Base-by-base conservation (phyloP, 2,888 invertebrate genomes). In the Spicauda simplicius region DNA sequence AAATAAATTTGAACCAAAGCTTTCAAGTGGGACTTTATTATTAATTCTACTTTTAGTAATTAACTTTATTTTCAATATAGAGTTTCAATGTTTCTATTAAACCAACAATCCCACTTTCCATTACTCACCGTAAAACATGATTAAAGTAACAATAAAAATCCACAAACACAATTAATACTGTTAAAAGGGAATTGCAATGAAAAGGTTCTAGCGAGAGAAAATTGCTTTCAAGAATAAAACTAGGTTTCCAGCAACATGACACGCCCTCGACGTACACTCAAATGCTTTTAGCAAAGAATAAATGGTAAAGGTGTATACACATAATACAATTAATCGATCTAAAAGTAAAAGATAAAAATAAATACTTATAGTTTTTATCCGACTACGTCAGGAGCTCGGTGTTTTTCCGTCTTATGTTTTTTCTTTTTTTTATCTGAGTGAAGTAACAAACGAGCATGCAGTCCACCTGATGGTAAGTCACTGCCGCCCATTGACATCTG, bases 211-310 rank as follows among this genome's bases (percentile, higher is more conserved):
- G 25, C 5, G 55, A 52, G 62, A 61, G 62, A 57, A 62, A 62
- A 68, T 68, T 68, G 67, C 62, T 68, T 62, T 62, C 14, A 62
- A 62, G 67, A 68, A 68, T 67, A 61, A 62, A 67, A 62, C 67
- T 67, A 52, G 61, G 61, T 52, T 54, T 45, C 64, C 25, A 57
- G 62, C 55, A 67, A 67, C 62, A 67, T 57, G 62, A 67, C 67
- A 67, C 67, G 61, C 56, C 56, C 61, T 41, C 62, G 16, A 50
- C 48, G 41, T 55, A 66, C 67, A 61, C 61, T 67, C 56, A 33
- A 66, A 66, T 66, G 66, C 66, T 66, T 66, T 66, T 66, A 66
- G 60, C 55, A 60, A 66, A 37, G 60, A 66, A 61, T 61, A 20
- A 55, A 55, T 60, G 33, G 37, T 64, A 60, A 60, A 55, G 60